Conservation (phyloP, 37 sponge, comb jelly and placozoan genomes). For the Haliclona indistincta region DNA sequence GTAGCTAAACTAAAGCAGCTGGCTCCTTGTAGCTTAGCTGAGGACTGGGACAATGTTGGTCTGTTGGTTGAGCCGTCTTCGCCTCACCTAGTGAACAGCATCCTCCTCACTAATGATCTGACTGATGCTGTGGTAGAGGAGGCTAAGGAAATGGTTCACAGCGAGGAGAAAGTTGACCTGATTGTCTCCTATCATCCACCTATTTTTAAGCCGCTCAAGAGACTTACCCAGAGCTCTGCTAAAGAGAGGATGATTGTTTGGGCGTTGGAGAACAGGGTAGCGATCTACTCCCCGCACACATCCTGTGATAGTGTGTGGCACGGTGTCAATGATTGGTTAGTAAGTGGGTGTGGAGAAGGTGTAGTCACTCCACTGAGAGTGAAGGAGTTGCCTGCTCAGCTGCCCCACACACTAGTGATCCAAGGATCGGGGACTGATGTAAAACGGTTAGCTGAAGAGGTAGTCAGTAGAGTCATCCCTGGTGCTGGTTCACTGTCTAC, state of each 20-base stretch:
- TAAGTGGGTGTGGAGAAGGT: constrained; percentile 71
- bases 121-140: constrained; percentile 89
- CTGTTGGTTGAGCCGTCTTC: constrained; percentile 80
- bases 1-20: constrained; percentile 58
- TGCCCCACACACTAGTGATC: no score
- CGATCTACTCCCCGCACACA: constrained; percentile 96
- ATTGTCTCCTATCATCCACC: constrained; percentile 95
- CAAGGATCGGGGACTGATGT: no score
- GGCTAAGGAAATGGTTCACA: constrained; percentile 8
- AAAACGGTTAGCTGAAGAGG: background rate
- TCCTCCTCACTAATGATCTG: constrained; percentile 91
- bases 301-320: constrained; percentile 73
- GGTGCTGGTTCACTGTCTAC: no score
- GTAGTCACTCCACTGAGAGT: constrained; percentile 24
- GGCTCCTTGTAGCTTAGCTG: constrained; percentile 68
- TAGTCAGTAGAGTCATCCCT: background rate
- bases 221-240: constrained; percentile 67
- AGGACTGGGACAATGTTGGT: constrained; percentile 95
- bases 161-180: constrained; percentile 29
- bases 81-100: constrained; percentile 8
- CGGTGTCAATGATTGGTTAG: constrained; percentile 96
- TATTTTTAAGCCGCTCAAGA: constrained; percentile 84
- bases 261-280: constrained; percentile 64
- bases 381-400: background rate
- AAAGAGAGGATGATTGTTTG: constrained; percentile 90